These are phyloP conservation scores for Synanthedon andrenaeformis DNA, from an alignment of 2,888 invertebrate genomes.

Conservation along the genomic window DNA sequence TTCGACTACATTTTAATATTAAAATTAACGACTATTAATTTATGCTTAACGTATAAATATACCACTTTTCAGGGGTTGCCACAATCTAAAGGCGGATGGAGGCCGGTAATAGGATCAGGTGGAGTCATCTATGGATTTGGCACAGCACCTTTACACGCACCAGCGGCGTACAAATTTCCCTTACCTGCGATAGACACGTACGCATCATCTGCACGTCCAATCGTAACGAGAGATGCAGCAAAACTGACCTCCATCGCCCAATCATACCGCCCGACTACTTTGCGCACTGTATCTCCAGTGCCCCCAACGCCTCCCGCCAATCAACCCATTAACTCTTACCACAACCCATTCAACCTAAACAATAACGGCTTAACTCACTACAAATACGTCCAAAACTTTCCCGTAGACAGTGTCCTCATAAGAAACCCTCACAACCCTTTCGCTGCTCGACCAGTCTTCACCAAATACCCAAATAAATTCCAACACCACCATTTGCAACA, in stretches of 20 bases:
- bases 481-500: constrained; percentile 53
- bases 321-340: constrained; percentile 58
- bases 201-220: constrained; percentile 51
- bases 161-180: constrained; percentile 44
- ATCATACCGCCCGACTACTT: constrained; percentile 57
- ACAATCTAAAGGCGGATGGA: constrained; percentile 72
- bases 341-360: constrained; percentile 47
- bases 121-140: constrained; percentile 46
- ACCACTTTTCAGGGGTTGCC: constrained; percentile 52
- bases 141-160: constrained; percentile 44
- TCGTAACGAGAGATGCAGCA: constrained; percentile 43
- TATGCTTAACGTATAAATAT: not conserved
- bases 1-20: not conserved
- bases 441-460: constrained; percentile 40
- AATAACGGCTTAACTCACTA: constrained; percentile 43
- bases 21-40: not conserved
- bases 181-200: constrained; percentile 40
- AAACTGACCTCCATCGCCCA: constrained; percentile 62
- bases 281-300: constrained; percentile 35
- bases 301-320: constrained; percentile 32
- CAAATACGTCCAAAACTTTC: constrained; percentile 55
- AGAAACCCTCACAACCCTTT: constrained; percentile 54
- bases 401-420: constrained; percentile 43
- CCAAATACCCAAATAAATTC: constrained; percentile 45
- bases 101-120: constrained; percentile 67